Percentiles rank a stretch among this genome's conserved stretches.
These are phyloP conservation scores for Ursus arctos DNA, from an alignment of 2,113 vertebrate genomes.

Conservation along the genomic window DNA sequence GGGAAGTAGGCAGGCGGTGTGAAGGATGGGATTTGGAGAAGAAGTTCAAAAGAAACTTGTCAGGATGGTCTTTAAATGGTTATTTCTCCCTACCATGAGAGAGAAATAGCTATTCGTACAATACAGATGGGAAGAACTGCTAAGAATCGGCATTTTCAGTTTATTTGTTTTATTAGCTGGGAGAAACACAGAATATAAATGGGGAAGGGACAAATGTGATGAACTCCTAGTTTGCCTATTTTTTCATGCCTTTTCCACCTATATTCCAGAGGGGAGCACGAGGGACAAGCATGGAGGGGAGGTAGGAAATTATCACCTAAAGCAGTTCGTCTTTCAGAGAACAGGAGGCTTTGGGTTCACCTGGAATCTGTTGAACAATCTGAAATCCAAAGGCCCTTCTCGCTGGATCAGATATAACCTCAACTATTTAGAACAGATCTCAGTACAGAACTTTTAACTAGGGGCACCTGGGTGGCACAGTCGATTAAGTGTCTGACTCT, in stretches of 20 bases:
- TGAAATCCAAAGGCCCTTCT: neutral
- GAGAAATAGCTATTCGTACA: neutral
- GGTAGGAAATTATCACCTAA: neutral
- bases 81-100: neutral
- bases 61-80: neutral
- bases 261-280: neutral
- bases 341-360: neutral
- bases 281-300: neutral
- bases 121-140: neutral
- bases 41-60: neutral
- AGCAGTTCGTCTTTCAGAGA: neutral
- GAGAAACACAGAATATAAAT: neutral
- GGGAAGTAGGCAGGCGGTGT: neutral
- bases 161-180: slow-evolving; percentile 9
- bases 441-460: neutral
- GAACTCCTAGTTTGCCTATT: neutral
- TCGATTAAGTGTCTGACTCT: neutral
- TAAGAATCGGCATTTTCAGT: neutral
- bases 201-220: neutral
- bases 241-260: neutral
- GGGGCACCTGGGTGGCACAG: neutral
- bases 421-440: neutral
- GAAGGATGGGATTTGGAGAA: neutral
- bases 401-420: neutral
- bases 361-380: neutral